phyloP scores from a whole-genome alignment of 2,113 vertebrate species.

The Bubo blakistoni region DNA sequence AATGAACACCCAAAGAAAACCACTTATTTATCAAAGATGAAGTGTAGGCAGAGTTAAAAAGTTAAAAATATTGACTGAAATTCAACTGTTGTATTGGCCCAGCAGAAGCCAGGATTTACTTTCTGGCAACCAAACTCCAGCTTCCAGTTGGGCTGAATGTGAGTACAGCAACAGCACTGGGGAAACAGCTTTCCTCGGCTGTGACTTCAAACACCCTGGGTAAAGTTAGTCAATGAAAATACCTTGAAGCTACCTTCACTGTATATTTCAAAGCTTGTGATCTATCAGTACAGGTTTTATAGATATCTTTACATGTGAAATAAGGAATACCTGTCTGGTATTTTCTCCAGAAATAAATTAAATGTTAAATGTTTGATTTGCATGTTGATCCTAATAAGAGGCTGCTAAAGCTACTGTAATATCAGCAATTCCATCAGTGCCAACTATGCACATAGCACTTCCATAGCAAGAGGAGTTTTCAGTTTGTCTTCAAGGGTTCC shows the following conservation, averaged over 20 bases:
- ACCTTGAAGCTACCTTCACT: not conserved
- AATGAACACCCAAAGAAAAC: not conserved
- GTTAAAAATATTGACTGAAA: not conserved
- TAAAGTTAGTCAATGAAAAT: not conserved
- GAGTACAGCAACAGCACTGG: not conserved
- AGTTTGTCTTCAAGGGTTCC: not conserved
- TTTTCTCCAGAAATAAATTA: not conserved
- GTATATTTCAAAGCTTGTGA: not conserved
- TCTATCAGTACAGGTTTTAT: not conserved
- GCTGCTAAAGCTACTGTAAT: not conserved
- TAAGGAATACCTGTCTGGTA: not conserved
- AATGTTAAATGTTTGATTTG: not conserved
- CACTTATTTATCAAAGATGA: not conserved
- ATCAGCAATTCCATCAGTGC: not conserved
- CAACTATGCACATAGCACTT: not conserved
- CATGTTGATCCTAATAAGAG: not conserved
- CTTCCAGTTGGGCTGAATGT: not conserved
- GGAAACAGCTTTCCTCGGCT: not conserved
- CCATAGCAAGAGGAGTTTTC: not conserved
- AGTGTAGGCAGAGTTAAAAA: not conserved
- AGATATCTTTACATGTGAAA: not conserved
- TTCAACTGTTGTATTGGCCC: not conserved
- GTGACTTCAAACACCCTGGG: not conserved
- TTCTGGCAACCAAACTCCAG: not conserved
- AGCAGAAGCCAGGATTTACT: not conserved